Percentiles rank a stretch among this genome's conserved stretches.
Conservation (phyloP, 2,888 invertebrate genomes). For the Drosophila colorata region DNA sequence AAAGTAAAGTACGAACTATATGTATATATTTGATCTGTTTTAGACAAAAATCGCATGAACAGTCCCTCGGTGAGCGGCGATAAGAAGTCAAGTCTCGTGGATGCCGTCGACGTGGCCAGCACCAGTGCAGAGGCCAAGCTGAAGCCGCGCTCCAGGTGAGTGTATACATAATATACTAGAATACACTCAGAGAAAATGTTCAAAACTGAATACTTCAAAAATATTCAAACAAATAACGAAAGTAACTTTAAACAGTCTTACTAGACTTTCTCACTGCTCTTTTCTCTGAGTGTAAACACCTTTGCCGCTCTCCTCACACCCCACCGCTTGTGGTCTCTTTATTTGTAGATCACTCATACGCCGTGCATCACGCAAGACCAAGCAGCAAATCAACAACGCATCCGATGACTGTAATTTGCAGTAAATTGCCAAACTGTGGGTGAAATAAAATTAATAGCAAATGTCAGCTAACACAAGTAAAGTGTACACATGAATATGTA, state of each 20-base stretch:
- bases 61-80: conserved; percentile 84
- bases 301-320: too few relatives aligned
- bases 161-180: conserved; percentile 7
- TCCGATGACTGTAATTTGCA: conserved; percentile 91
- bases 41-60: conserved; percentile 84
- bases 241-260: too few relatives aligned
- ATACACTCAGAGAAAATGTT: background rate
- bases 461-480: conserved; percentile 20
- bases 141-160: conserved; percentile 88
- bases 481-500: too few relatives aligned
- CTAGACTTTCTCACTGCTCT: too few relatives aligned
- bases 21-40: too few relatives aligned
- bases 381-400: conserved; percentile 91
- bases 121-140: conserved; percentile 85
- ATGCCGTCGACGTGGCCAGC: conserved; percentile 82
- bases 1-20: too few relatives aligned
- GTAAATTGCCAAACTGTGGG: conserved; percentile 84
- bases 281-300: too few relatives aligned
- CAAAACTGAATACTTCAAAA: too few relatives aligned
- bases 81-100: conserved; percentile 80
- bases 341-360: conserved; percentile 89
- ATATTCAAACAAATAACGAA: background rate
- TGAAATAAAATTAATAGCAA: background rate
- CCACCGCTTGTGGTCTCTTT: background rate
- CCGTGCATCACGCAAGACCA: conserved; percentile 91